Evolutionary conservation across 2,797 vertebrate species (phyloP).

Genomic region (Oryzias dopingdopingensis): DNA sequence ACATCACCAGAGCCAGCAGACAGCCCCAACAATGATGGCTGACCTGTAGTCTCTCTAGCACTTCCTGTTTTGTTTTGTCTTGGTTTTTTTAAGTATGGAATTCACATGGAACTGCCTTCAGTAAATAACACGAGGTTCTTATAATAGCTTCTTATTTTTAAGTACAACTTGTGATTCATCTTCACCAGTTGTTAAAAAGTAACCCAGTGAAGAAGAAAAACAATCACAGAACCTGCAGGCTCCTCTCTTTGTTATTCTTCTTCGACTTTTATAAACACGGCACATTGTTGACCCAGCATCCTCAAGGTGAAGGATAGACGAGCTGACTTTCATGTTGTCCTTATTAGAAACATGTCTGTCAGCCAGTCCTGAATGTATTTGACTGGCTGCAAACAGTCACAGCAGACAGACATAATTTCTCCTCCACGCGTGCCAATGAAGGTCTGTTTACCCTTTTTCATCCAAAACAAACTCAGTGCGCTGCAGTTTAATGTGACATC

Average conservation of each 20-base stretch:
- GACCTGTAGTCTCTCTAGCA: too few relatives aligned
- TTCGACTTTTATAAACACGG: constrained; percentile 43
- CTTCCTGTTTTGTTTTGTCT: not conserved
- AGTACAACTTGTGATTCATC: too few relatives aligned
- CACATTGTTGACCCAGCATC: constrained; percentile 32
- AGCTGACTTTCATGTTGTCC: constrained; percentile 34
- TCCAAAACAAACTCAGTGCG: constrained; percentile 47
- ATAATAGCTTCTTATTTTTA: too few relatives aligned
- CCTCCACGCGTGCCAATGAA: constrained; percentile 36
- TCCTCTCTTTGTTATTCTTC: constrained; percentile 33
- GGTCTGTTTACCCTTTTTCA: constrained; percentile 53
- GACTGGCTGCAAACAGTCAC: constrained; percentile 44
- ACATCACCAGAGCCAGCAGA: too few relatives aligned
- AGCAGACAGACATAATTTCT: constrained; percentile 54
- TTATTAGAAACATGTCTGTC: constrained; percentile 53
- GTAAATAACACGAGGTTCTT: not conserved
- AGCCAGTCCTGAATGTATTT: constrained; percentile 46
- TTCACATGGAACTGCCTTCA: not conserved
- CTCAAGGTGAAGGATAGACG: constrained; percentile 58
- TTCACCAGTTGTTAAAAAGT: constrained; percentile 2
- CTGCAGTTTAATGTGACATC: constrained; percentile 18
- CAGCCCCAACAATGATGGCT: too few relatives aligned
- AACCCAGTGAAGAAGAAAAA: too few relatives aligned
- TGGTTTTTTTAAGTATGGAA: not conserved
- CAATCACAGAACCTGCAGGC: constrained; percentile 9